These are phyloP conservation scores for Congeria kusceri DNA, from an alignment of 2,888 invertebrate genomes.

Conservation along the genomic window DNA sequence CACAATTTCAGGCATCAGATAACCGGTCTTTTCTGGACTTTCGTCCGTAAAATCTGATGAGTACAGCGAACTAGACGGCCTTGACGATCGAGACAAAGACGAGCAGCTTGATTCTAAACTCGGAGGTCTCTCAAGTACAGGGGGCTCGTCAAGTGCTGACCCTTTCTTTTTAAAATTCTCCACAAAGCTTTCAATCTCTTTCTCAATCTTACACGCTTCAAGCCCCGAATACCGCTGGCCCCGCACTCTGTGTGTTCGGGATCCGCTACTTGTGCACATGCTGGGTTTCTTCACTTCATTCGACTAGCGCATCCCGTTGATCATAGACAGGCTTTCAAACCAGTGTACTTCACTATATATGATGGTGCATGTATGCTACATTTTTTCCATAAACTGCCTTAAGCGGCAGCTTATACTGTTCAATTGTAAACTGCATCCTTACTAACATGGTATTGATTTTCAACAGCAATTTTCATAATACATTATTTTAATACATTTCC, in stretches of 20 bases:
- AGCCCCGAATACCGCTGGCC: conserved; percentile 62
- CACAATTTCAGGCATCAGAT: conserved; percentile 65
- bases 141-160: conserved; percentile 72
- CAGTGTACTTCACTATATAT: background rate
- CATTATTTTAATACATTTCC: too few relatives aligned
- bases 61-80: conserved; percentile 77
- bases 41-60: conserved; percentile 77
- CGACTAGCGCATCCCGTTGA: background rate
- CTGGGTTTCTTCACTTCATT: conserved; percentile 19
- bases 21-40: conserved; percentile 70
- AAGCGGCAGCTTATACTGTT: too few relatives aligned
- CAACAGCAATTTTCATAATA: too few relatives aligned
- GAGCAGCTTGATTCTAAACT: conserved; percentile 65
- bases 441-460: too few relatives aligned
- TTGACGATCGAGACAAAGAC: conserved; percentile 62
- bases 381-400: background rate
- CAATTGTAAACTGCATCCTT: too few relatives aligned
- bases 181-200: conserved; percentile 80
- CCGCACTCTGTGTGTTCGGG: conserved; percentile 50
- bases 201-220: conserved; percentile 76
- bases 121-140: conserved; percentile 63
- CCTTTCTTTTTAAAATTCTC: conserved; percentile 79
- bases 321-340: background rate
- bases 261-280: conserved; percentile 60
- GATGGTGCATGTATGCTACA: too few relatives aligned